Percentiles rank a stretch among this genome's conserved stretches.
phyloP scores from a whole-genome alignment of 2,888 invertebrate species.

The Lucinisca nassula region DNA sequence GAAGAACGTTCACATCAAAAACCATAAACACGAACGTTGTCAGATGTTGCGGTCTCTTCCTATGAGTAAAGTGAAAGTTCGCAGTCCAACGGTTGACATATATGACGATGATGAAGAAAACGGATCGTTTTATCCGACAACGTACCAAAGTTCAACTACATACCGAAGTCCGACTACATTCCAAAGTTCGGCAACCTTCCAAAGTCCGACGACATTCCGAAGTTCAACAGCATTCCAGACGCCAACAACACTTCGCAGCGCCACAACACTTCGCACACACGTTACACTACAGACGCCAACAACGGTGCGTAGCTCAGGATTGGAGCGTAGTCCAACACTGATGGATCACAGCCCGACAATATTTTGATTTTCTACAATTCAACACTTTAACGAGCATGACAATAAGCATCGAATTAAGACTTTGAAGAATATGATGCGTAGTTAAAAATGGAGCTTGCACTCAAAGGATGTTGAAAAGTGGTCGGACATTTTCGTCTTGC shows the following conservation, averaged over 20 bases:
- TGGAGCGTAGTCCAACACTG: neutral
- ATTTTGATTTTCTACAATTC: too few relatives aligned
- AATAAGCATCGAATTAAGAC: too few relatives aligned
- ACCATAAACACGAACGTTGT: constrained; percentile 60
- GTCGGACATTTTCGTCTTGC: too few relatives aligned
- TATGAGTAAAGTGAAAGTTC: constrained; percentile 47
- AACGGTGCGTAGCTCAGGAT: neutral
- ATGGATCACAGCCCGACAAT: too few relatives aligned
- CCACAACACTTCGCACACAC: neutral
- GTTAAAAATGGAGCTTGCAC: too few relatives aligned
- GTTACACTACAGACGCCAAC: neutral
- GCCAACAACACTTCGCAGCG: neutral
- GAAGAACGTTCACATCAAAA: constrained; percentile 55
- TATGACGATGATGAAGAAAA: neutral
- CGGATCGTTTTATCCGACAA: neutral
- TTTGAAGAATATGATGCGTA: too few relatives aligned
- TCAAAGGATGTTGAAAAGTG: too few relatives aligned
- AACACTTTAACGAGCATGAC: too few relatives aligned
- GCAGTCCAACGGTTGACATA: neutral
- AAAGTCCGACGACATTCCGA: neutral
- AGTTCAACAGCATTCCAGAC: neutral
- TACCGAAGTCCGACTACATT: neutral
- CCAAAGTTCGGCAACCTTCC: neutral
- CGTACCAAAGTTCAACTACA: neutral
- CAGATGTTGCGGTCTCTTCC: constrained; percentile 62